Evolutionary conservation across 2,113 vertebrate species (phyloP), one percentile per base, ranked within the genome.

Genomic region (Notarius lentiginosus): DNA sequence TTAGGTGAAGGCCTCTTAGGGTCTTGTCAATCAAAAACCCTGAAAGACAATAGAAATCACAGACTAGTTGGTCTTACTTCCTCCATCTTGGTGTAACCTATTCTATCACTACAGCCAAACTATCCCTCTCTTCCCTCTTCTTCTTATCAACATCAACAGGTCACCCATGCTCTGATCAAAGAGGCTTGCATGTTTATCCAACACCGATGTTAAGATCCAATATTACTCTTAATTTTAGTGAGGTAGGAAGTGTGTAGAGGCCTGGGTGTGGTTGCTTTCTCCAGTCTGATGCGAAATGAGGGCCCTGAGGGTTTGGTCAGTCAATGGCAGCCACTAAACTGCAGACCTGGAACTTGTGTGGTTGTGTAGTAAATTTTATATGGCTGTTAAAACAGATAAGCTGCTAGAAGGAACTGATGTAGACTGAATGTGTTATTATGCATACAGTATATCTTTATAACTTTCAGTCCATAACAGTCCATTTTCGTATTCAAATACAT

Each of bases 131-230:
- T 75, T 81, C 34, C 63, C 84, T 79, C 47, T 87, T 79, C 68
- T 82, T 27, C 63, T 58, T 10, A 87, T 86, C 58, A 88, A 79
- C 88, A 88, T 79, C 88, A 85, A 85, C 84, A 89, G 83, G 56
- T 89, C 55, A 70, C 75, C 75, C 79, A 86, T 73, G 82, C 77
- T 79, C 76, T 91, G 86, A 91, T 90, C 89, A 91, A 91, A 91
- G 88, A 83, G 60, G 12, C 85, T 79, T 86, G 87, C 80, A 84
- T 90, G 88, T 91, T 90, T 90, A 90, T 88, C 89, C 80, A 90
- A 91, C 88, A 89, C 30, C 73, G 75, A 87, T 86, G 88, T 89
- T 88, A 87, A 90, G 86, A 80, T 77, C 75, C 79, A 85, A 82
- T 85, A 80, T 87, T 90, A 86, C 87, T 87, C 76, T 86, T 88